phyloP scores from a whole-genome alignment of 2,888 invertebrate species.

The Tinea semifulvella region DNA sequence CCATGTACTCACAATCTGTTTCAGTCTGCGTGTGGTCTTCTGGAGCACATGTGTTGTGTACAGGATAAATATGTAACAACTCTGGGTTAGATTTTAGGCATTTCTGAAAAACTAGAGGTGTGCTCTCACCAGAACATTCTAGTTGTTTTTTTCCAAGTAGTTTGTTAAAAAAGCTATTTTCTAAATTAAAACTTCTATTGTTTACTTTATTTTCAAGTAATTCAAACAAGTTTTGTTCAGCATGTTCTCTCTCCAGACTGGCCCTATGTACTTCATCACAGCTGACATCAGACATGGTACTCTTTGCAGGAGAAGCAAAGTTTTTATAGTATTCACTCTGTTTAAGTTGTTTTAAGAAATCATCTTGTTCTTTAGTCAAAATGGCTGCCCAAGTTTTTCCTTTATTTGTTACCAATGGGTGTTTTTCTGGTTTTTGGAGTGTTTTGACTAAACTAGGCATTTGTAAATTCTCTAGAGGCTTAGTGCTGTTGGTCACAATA shows the following conservation, averaged over 20 bases:
- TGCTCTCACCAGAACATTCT: slow-evolving; percentile 50
- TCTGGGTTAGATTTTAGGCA: slow-evolving; percentile 44
- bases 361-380: slow-evolving; percentile 52
- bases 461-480: neutral
- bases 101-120: slow-evolving; percentile 48
- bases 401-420: slow-evolving; percentile 46
- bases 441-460: neutral
- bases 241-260: slow-evolving; percentile 52
- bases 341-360: slow-evolving; percentile 47
- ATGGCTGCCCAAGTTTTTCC: slow-evolving; percentile 56
- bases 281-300: slow-evolving; percentile 40
- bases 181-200: slow-evolving; percentile 75
- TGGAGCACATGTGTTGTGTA: slow-evolving; percentile 23
- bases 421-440: slow-evolving; percentile 27
- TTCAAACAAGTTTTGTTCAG: slow-evolving; percentile 81
- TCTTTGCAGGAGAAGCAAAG: slow-evolving; percentile 50
- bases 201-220: slow-evolving; percentile 77
- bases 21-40: slow-evolving; percentile 34
- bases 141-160: slow-evolving; percentile 49
- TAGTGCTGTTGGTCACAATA: neutral
- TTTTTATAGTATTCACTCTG: slow-evolving; percentile 58
- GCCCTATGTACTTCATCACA: slow-evolving; percentile 38
- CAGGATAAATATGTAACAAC: slow-evolving; percentile 41
- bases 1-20: slow-evolving; percentile 38
- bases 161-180: slow-evolving; percentile 69